phyloP scores from a whole-genome alignment of 2,888 invertebrate genomes.

The Harmothoe impar region DNA sequence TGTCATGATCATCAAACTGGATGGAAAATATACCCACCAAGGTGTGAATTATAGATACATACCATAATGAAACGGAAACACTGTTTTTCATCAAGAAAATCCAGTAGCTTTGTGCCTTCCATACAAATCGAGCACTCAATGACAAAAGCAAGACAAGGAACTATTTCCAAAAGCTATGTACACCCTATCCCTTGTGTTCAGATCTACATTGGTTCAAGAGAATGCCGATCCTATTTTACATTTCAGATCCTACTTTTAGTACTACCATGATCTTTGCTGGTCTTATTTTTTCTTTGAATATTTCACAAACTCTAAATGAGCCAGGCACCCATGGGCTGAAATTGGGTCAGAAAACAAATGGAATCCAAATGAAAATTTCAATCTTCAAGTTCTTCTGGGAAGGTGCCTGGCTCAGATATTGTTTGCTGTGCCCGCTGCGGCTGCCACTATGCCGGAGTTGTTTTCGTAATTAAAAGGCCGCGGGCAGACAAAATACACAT shows the following conservation, averaged over 20 bases:
- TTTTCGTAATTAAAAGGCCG: neutral
- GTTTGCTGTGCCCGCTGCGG: neutral
- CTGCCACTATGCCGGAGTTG: neutral
- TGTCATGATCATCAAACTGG: neutral
- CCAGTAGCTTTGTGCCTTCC: neutral
- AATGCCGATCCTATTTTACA: neutral
- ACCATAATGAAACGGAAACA: neutral
- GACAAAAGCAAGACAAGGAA: constrained; percentile 32
- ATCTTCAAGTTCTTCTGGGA: neutral
- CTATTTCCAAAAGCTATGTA: constrained; percentile 41
- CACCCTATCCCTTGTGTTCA: constrained; percentile 1
- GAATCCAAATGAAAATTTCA: neutral
- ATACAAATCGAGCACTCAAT: neutral
- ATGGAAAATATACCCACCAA: constrained; percentile 32
- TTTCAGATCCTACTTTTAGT: neutral
- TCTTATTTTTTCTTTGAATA: neutral
- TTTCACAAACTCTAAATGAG: neutral
- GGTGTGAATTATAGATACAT: neutral
- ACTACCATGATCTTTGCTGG: neutral
- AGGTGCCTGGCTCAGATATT: neutral
- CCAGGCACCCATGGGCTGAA: neutral
- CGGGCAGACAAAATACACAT: neutral
- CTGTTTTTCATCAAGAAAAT: neutral
- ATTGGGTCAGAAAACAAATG: neutral
- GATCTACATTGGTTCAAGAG: constrained; percentile 17